These are phyloP conservation scores for Ciconia maguari DNA, from an alignment of 2,113 vertebrate species.

Conservation along the genomic window DNA sequence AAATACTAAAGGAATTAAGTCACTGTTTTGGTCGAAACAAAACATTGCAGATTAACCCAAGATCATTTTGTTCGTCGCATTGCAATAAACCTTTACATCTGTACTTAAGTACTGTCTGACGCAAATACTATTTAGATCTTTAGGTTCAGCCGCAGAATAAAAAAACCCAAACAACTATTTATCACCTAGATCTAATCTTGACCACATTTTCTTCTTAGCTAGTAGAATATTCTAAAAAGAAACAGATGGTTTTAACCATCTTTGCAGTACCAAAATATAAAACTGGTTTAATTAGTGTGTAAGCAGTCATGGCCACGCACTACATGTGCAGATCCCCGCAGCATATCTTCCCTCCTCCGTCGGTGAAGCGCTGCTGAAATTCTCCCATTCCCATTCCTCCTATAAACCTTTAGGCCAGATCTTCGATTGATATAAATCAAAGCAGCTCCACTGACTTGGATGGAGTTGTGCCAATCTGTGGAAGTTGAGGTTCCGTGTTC, in stretches of 20 bases:
- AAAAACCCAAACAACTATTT: slow-evolving; percentile 9
- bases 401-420: neutral
- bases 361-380: neutral
- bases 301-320: neutral
- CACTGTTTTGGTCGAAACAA: neutral
- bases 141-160: neutral
- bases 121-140: slow-evolving; percentile 25
- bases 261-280: neutral
- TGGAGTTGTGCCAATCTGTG: neutral
- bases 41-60: slow-evolving; percentile 19
- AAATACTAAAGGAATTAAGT: slow-evolving; percentile 10
- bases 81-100: slow-evolving; percentile 50
- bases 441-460: neutral
- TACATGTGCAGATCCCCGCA: neutral
- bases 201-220: neutral
- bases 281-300: slow-evolving; percentile 40
- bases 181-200: slow-evolving; percentile 58
- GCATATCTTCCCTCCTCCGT: neutral
- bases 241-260: slow-evolving; percentile 48
- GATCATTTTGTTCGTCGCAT: neutral
- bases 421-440: neutral
- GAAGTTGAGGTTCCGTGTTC: neutral
- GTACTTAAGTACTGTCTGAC: slow-evolving; percentile 19
- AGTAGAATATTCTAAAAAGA: slow-evolving; percentile 39
- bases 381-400: neutral